Percentiles rank a stretch among this genome's conserved stretches.
These are phyloP conservation scores for Notodonta dromedarius DNA, from an alignment of 2,888 invertebrate species.

Conservation along the genomic window DNA sequence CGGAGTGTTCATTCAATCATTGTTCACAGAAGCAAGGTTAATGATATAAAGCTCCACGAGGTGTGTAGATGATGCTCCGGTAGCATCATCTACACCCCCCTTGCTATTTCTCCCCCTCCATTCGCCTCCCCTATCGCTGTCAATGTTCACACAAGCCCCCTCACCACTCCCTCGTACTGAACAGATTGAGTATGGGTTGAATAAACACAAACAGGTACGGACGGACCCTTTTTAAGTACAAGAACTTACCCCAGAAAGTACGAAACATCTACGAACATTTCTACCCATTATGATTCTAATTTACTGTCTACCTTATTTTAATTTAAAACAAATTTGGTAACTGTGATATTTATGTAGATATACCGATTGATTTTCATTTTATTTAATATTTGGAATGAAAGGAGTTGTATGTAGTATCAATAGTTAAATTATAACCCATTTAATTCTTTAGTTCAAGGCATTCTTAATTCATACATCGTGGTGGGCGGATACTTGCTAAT, in stretches of 20 bases:
- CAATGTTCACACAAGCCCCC: slow-evolving; percentile 18
- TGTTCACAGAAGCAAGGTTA: slow-evolving; percentile 51
- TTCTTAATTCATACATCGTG: slow-evolving; percentile 3
- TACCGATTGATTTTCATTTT: no score
- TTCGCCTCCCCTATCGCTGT: slow-evolving; percentile 21
- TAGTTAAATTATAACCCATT: no score
- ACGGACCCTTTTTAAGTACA: no score
- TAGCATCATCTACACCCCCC: no score
- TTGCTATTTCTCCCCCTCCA: slow-evolving; percentile 12
- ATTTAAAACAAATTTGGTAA: no score
- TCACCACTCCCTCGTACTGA: slow-evolving; percentile 40
- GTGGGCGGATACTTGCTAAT: slow-evolving; percentile 2
- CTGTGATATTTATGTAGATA: no score
- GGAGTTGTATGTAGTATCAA: no score
- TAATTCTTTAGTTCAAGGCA: neutral
- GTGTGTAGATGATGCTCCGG: slow-evolving; percentile 42
- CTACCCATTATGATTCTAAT: no score
- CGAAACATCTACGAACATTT: no score
- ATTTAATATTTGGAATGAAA: no score
- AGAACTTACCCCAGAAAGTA: no score
- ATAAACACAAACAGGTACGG: slow-evolving; percentile 59
- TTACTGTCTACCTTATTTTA: no score
- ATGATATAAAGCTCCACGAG: slow-evolving; percentile 48
- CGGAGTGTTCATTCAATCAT: slow-evolving; percentile 27
- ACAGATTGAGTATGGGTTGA: slow-evolving; percentile 57